A percentile compares a stretch with the other conserved stretches of the same genome.
Evolutionary conservation across 2,113 vertebrate genomes (phyloP).

Genomic region (Piaya cayana): DNA sequence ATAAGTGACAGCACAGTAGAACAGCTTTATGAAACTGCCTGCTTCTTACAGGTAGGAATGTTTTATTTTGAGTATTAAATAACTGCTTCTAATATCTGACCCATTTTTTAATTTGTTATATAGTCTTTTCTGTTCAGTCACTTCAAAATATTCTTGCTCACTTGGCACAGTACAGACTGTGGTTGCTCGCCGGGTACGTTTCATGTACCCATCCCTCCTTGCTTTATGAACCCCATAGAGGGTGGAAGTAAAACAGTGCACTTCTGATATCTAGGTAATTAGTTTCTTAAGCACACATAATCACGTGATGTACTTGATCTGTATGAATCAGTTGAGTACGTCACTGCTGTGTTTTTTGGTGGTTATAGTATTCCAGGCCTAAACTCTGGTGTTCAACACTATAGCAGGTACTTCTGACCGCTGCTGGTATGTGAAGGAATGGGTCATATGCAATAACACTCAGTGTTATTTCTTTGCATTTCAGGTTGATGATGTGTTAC

Average conservation of each 20-base stretch:
- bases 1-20: constrained; percentile 94
- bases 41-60: constrained; percentile 91
- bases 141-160: background rate
- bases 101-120: background rate
- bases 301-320: background rate
- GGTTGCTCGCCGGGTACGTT: background rate
- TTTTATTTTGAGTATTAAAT: background rate
- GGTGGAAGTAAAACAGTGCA: background rate
- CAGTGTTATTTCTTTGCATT: background rate
- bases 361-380: background rate
- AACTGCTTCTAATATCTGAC: background rate
- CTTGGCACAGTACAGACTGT: background rate
- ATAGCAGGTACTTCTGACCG: background rate
- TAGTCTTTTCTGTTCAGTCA: background rate
- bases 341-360: background rate
- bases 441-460: background rate
- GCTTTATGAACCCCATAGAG: background rate
- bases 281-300: background rate
- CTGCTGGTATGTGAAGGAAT: background rate
- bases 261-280: background rate
- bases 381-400: background rate
- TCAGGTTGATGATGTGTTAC: constrained; percentile 95
- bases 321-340: background rate
- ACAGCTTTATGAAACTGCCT: constrained; percentile 97
- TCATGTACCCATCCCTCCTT: background rate